Conservation (phyloP, 1,140 invertebrate species). For the Hyposmocoma kahamanoa region DNA sequence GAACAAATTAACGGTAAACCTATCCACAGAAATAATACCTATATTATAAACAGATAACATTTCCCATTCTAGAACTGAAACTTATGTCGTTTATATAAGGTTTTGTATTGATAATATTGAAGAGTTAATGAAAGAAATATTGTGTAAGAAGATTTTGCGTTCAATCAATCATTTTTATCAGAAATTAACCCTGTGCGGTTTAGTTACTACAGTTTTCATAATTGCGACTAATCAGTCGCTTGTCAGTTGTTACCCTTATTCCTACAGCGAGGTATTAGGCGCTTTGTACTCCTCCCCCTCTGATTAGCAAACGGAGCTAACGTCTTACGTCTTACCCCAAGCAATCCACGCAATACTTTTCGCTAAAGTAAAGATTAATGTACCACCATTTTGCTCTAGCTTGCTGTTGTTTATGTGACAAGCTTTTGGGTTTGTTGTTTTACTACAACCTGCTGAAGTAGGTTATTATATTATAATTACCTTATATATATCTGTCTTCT, state of each 20-base stretch:
- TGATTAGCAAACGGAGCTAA: slow-evolving; percentile 40
- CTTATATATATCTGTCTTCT: too few relatives aligned
- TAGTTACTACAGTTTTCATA: not conserved
- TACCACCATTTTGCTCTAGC: slow-evolving; percentile 54
- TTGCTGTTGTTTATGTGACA: too few relatives aligned
- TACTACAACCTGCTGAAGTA: too few relatives aligned
- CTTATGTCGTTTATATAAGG: too few relatives aligned
- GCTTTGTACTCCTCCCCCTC: slow-evolving; percentile 13
- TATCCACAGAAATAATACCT: too few relatives aligned
- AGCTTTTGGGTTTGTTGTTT: too few relatives aligned
- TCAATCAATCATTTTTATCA: not conserved
- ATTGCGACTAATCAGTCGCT: not conserved
- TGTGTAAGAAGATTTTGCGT: not conserved
- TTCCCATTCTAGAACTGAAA: too few relatives aligned
- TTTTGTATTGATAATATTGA: too few relatives aligned
- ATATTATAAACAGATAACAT: too few relatives aligned
- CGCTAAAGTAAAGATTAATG: slow-evolving; percentile 61
- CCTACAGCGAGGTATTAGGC: not conserved
- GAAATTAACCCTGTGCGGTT: not conserved
- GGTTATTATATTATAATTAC: too few relatives aligned
- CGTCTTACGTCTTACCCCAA: slow-evolving; percentile 38
- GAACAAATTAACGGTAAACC: too few relatives aligned
- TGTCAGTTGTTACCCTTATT: not conserved
- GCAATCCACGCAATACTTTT: slow-evolving; percentile 64
- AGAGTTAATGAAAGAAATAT: not conserved